phyloP scores from a whole-genome alignment of 2,888 invertebrate genomes.

The Bombyx huttoni region DNA sequence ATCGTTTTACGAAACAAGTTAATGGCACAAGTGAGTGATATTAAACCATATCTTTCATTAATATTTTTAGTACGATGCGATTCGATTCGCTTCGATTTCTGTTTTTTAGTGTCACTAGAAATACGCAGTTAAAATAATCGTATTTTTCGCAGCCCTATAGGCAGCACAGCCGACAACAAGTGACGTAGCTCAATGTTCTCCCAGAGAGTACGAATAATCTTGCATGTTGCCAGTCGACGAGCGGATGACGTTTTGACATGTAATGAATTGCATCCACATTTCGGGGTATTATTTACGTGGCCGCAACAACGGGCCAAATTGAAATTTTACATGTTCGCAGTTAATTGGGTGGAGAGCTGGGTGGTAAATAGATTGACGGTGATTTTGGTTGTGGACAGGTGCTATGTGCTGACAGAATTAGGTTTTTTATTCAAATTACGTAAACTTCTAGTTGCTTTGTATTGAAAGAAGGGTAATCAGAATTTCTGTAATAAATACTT shows the following conservation, averaged over 20 bases:
- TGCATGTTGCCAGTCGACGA: neutral
- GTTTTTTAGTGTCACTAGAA: too few species aligned
- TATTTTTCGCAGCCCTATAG: neutral
- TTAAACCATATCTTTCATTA: too few species aligned
- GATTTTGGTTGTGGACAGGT: neutral
- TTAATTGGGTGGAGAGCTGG: neutral
- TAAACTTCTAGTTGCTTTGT: too few species aligned
- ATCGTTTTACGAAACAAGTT: too few species aligned
- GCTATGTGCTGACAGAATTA: neutral
- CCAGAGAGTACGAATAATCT: neutral
- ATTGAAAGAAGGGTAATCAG: too few species aligned
- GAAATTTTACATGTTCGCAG: neutral
- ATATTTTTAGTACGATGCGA: too few species aligned
- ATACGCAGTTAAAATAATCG: too few species aligned
- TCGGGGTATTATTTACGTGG: neutral
- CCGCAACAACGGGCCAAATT: neutral
- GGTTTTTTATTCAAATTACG: too few species aligned
- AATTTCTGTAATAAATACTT: too few species aligned
- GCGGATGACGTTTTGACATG: slow-evolving; percentile 1
- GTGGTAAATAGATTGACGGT: neutral
- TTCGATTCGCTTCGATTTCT: too few species aligned
- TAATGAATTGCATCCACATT: neutral
- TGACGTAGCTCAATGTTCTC: neutral
- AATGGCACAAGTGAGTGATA: too few species aligned
- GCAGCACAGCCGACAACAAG: neutral